Evolutionary conservation across 2,797 vertebrate genomes (phyloP), one percentile per base, ranked within the genome.

Genomic region (Lacerta bilineata): DNA sequence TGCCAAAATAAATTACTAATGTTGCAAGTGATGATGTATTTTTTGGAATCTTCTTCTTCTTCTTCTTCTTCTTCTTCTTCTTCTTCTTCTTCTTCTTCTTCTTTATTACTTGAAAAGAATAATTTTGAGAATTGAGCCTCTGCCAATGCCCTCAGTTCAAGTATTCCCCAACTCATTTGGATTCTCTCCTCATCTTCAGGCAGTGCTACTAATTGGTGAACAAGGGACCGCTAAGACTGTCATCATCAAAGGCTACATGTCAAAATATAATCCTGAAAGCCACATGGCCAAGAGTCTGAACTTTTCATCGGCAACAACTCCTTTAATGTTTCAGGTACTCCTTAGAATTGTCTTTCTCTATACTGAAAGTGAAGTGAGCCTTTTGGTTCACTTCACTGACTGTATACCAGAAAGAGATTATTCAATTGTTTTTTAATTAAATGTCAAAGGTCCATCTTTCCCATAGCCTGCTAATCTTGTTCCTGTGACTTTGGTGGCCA

Each of bases 141-240:
- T 94, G 68, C 77, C 39, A 86, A 76, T 68, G 79, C 7, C 18
- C 64, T 64, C 36, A 61, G 3, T 4, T 91, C 39, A 87, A 84
- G 11, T 55, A 41, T 93, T 87, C 76, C 91, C 91, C 0, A 4
- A 86, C 71, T 90, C 91, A 61, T 85, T 93, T 91, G 6, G 2
- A 84, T 90, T 25, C 80, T 91, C 7, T 92, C 81, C 84, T 93
- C 88, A 80, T 72, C 84, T 94, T 84, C 87, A 99, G 99, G 98
- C 98, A 83, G 98, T 99, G 93, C 95, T 99, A 84, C 95, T 99
- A 95, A 98, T 98, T 95, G 99, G 99, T 85, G 99, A 99, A 86
- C 98, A 99, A 96, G 99, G 99, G 91, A 99, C 98, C 85, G 99
- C 99, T 77, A 99, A 99, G 94, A 99, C 99, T 0, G 98, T 99